These are phyloP conservation scores for Neotoma lepida DNA, from an alignment of 2,113 vertebrate genomes.

Conservation along the genomic window DNA sequence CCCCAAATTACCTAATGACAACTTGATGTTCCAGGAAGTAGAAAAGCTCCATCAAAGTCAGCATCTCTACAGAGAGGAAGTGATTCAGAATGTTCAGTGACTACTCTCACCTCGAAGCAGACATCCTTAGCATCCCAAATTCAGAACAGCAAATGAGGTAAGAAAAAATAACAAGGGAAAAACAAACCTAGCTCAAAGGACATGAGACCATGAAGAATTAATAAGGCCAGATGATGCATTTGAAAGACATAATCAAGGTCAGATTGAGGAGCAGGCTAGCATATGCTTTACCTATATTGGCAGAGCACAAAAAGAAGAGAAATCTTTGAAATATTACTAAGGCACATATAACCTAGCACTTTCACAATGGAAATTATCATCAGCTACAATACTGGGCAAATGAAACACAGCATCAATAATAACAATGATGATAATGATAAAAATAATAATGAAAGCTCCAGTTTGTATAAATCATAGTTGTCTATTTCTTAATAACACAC, in stretches of 20 bases:
- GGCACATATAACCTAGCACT: constrained; percentile 35
- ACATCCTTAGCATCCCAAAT: constrained; percentile 39
- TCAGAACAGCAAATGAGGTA: constrained; percentile 18
- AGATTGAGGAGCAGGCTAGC: neutral
- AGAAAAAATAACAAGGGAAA: neutral
- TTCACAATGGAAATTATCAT: constrained; percentile 45
- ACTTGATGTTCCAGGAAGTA: neutral
- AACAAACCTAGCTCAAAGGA: constrained; percentile 26
- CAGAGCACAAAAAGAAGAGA: constrained; percentile 1
- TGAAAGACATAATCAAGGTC: constrained; percentile 52
- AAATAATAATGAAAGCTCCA: neutral
- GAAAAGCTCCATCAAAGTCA: neutral
- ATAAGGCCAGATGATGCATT: constrained; percentile 38
- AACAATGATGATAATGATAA: neutral
- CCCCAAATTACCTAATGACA: constrained; percentile 9
- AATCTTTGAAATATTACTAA: neutral
- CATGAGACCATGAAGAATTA: constrained; percentile 41
- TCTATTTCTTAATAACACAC: neutral
- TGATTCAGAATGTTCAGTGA: constrained; percentile 37
- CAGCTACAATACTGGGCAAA: neutral
- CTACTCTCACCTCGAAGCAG: neutral
- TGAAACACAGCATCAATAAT: neutral
- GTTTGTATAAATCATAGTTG: neutral
- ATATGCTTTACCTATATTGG: constrained; percentile 11
- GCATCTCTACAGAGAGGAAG: neutral